Evolutionary conservation across 2,888 invertebrate species (phyloP), one percentile per base, ranked within the genome.

Genomic region (Netelia melanura): DNA sequence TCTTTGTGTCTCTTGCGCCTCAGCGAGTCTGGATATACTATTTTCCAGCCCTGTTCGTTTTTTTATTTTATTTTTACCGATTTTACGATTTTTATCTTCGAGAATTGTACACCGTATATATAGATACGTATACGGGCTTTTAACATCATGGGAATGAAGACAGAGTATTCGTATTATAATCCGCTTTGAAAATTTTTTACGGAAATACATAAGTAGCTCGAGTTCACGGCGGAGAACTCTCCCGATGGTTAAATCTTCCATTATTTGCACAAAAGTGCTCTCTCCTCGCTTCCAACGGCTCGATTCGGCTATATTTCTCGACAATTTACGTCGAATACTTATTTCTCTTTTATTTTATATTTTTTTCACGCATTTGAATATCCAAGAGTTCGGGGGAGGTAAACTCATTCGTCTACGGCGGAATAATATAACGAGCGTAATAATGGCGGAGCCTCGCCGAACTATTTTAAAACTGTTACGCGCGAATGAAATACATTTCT

Each of bases 81-180:
- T 78, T 56, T 56, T 38, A 67, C 81, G 68, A 81, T 70, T 77
- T 68, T 30, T 48, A 81, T 62, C 64, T 64, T 68, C 48, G 56
- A 48, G 61, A 76, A 81, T 76, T 77, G 17, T 30, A 11, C 14
- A 14, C 2, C 11, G 58, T 80, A 54, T 25, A 38, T 54, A 48
- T 21, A 62, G 44, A 52, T 56, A 64, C 3, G 14, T 67, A 75
- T 70, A 17, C 38, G 58, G 43, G 64, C 84, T 81, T 56, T 77
- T 56, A 72, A 62, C 72, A 62, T 77, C 77, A 68, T 76, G 67
- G 38, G 80, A 84, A 76, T 81, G 81, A 77, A 84, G 68, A 74
- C 48, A 74, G 81, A 81, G 77, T 84, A 81, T 68, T 56, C 54
- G 62, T 38, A 38, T 62, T 77, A 77, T 62, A 56, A 54, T 56